Evolutionary conservation across 1,140 invertebrate genomes (phyloP).

Genomic region (Ephestia elutella): DNA sequence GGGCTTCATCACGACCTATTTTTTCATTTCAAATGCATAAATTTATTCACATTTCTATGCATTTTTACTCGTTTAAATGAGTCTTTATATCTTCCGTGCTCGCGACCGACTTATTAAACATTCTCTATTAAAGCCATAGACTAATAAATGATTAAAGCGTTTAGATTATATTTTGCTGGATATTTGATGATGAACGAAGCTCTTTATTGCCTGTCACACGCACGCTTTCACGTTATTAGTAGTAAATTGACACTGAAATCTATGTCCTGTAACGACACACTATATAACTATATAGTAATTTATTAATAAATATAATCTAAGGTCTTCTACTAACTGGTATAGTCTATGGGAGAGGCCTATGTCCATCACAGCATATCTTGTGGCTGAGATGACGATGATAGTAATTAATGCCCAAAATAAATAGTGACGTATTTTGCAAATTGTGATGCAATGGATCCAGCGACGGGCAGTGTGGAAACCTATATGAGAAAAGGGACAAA

Average conservation of each 20-base stretch:
- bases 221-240: conserved; percentile 6
- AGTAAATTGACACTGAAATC: background rate
- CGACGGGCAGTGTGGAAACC: background rate
- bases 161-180: conserved; percentile 6
- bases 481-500: background rate
- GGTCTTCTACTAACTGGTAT: no score
- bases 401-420: no score
- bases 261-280: background rate
- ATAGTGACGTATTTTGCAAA: background rate
- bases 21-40: conserved; percentile 1
- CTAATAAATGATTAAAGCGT: no score
- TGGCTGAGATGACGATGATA: no score
- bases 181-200: conserved; percentile 4
- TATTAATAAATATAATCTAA: no score
- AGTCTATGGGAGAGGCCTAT: no score
- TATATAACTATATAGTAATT: no score
- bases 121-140: conserved; percentile 10
- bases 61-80: background rate
- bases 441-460: background rate
- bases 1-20: conserved; percentile 1
- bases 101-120: background rate
- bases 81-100: background rate
- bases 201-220: conserved; percentile 4
- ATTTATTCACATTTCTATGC: conserved; percentile 5
- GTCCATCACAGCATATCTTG: no score